Percentiles rank a stretch among this genome's conserved stretches.
phyloP scores from a whole-genome alignment of 2,888 invertebrate species.

The Polyommatus iphigenia region DNA sequence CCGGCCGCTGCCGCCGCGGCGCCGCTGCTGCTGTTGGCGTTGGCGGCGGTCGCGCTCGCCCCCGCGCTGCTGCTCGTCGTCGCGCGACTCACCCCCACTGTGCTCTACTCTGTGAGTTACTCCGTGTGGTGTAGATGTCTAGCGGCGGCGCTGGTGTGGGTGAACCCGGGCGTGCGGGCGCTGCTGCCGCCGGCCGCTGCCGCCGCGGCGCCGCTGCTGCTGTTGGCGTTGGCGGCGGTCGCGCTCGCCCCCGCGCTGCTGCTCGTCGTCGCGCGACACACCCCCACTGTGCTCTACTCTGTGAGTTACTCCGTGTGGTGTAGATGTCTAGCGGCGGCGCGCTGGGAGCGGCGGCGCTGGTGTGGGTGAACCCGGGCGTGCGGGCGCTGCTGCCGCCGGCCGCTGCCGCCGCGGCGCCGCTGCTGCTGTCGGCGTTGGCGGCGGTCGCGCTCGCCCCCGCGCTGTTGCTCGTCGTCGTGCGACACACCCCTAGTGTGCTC shows the following conservation, averaged over 20 bases:
- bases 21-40: not conserved
- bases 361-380: not conserved
- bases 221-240: not conserved
- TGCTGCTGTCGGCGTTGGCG: not conserved
- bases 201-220: not conserved
- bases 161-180: not conserved
- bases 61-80: not conserved
- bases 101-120: not conserved
- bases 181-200: not conserved
- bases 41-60: not conserved
- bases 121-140: no score
- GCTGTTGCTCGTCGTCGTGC: not conserved
- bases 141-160: not conserved
- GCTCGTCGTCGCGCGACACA: not conserved
- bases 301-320: not conserved
- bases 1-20: not conserved
- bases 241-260: not conserved
- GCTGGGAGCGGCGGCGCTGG: slow-evolving; percentile 5
- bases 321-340: not conserved
- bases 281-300: not conserved
- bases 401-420: not conserved
- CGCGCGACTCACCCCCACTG: not conserved
- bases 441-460: not conserved
- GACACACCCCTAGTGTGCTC: not conserved
- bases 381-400: not conserved